Percentiles rank a stretch among this genome's conserved stretches.
These are phyloP conservation scores for Deladenus siricidicola DNA, from an alignment of 2,888 invertebrate genomes.

Conservation along the genomic window DNA sequence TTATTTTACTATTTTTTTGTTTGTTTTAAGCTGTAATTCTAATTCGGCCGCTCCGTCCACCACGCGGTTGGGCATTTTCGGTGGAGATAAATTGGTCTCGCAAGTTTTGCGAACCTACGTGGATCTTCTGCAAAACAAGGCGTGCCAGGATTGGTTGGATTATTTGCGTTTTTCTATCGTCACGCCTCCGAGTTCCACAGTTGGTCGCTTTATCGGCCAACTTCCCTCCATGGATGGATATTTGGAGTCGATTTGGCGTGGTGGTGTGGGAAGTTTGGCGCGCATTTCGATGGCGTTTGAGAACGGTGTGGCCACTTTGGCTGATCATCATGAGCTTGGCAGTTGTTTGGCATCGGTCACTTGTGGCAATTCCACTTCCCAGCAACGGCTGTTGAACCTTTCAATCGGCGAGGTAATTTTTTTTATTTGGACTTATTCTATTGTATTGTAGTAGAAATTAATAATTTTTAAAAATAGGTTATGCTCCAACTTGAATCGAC, in stretches of 20 bases:
- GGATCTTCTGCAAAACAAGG: constrained; percentile 48
- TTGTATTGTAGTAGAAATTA: not conserved
- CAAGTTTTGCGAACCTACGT: constrained; percentile 47
- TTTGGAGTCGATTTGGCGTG: constrained; percentile 25
- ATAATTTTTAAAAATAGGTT: not conserved
- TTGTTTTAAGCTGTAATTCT: constrained; percentile 45
- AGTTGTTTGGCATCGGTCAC: constrained; percentile 15
- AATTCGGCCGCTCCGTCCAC: constrained; percentile 47
- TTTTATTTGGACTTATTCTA: too few relatives aligned
- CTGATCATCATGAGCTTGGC: constrained; percentile 20
- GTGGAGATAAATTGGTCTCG: constrained; percentile 46
- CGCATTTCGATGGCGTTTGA: constrained; percentile 7
- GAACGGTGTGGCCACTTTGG: constrained; percentile 1
- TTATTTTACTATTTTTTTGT: not conserved
- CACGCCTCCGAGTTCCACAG: constrained; percentile 33
- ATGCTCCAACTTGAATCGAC: constrained; percentile 5
- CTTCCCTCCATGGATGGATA: constrained; percentile 24
- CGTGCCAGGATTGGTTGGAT: constrained; percentile 45
- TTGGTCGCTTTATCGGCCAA: constrained; percentile 31
- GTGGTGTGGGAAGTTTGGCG: constrained; percentile 6
- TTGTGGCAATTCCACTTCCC: not conserved
- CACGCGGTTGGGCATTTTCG: constrained; percentile 43
- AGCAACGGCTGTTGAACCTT: constrained; percentile 30
- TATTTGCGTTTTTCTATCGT: constrained; percentile 49
- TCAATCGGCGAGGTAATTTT: constrained; percentile 53